Conservation (phyloP, 1,140 invertebrate genomes). For the Drosophila serrata region DNA sequence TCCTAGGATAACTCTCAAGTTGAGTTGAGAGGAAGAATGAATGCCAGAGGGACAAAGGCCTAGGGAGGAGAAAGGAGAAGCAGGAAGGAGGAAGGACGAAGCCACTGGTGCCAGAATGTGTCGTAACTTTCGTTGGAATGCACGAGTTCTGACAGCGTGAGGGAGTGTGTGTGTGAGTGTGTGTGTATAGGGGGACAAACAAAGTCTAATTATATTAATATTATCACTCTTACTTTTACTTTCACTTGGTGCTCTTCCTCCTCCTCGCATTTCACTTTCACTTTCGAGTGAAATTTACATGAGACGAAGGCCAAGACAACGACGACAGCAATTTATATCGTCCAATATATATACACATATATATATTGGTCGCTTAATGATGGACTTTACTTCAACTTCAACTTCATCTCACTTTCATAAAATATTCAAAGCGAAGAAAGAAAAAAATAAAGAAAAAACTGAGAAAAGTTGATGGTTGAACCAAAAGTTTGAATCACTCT, state of each 20-base stretch:
- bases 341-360: constrained; percentile 50
- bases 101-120: constrained; percentile 30
- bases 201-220: constrained; percentile 55
- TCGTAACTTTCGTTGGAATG: constrained; percentile 48
- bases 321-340: constrained; percentile 20
- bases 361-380: constrained; percentile 48
- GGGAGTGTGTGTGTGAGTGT: too few relatives aligned
- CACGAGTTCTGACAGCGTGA: constrained; percentile 20
- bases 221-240: constrained; percentile 53
- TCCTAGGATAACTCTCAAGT: constrained; percentile 46
- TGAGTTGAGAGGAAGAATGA: constrained; percentile 12
- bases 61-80: too few relatives aligned
- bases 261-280: constrained; percentile 12
- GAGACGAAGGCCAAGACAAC: not conserved
- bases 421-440: constrained; percentile 38
- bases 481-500: constrained; percentile 52
- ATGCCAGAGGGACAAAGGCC: not conserved
- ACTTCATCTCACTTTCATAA: constrained; percentile 43
- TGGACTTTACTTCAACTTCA: constrained; percentile 45
- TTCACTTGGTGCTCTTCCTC: not conserved
- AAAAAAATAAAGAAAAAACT: constrained; percentile 10
- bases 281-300: constrained; percentile 38
- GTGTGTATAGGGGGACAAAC: not conserved
- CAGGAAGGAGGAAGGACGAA: not conserved
- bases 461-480: constrained; percentile 34